A percentile compares a stretch with the other conserved stretches of the same genome.
Evolutionary conservation across 2,888 invertebrate genomes (phyloP).

Genomic region (Neelides folsomi): DNA sequence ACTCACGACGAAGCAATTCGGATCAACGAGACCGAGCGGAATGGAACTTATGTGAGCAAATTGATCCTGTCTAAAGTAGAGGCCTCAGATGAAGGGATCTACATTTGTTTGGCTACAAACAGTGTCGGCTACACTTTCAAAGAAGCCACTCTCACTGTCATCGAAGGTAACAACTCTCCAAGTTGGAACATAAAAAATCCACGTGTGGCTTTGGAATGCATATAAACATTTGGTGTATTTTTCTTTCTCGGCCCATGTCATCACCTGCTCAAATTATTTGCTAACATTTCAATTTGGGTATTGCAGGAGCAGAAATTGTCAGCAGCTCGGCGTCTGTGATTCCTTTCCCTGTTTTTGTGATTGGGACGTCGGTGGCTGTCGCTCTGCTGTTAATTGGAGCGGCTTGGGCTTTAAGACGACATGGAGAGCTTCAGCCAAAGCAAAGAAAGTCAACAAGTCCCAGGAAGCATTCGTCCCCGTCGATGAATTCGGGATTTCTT

Average conservation of each 20-base stretch:
- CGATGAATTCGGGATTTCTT: conserved; percentile 13
- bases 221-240: too few species aligned
- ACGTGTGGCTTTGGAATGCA: neutral
- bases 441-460: conserved; percentile 22
- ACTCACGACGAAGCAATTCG: conserved; percentile 27
- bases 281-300: neutral
- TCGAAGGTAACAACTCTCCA: conserved; percentile 23
- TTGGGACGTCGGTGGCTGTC: conserved; percentile 24
- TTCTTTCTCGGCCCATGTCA: neutral
- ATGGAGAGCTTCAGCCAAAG: conserved; percentile 22
- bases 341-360: conserved; percentile 29
- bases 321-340: conserved; percentile 15
- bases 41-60: conserved; percentile 30
- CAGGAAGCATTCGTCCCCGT: conserved; percentile 20
- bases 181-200: neutral
- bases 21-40: conserved; percentile 31
- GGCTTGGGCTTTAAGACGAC: conserved; percentile 24
- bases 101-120: conserved; percentile 31
- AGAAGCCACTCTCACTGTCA: conserved; percentile 28
- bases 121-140: conserved; percentile 30
- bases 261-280: neutral
- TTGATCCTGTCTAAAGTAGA: conserved; percentile 26
- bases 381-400: conserved; percentile 26
- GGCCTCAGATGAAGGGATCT: conserved; percentile 25
- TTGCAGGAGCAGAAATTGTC: conserved; percentile 26